These are phyloP conservation scores for Oncorhynchus clarkii DNA, from an alignment of 2,113 vertebrate genomes.

Conservation along the genomic window DNA sequence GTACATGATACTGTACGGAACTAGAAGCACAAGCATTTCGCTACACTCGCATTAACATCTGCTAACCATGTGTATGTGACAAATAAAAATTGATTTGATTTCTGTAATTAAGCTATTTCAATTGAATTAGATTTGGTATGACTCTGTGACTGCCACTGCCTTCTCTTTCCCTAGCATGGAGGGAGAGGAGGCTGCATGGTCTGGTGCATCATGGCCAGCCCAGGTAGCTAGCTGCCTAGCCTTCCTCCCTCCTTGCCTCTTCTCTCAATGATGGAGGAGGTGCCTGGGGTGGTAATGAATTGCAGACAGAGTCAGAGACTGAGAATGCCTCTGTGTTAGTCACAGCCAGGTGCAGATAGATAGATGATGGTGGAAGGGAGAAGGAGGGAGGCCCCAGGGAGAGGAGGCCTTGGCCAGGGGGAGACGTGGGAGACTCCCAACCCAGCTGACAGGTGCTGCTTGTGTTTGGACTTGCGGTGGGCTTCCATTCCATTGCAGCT, in stretches of 20 bases:
- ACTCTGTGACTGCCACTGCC: neutral
- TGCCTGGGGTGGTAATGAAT: constrained; percentile 35
- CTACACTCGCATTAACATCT: no score
- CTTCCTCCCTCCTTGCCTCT: neutral
- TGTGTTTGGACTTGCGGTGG: neutral
- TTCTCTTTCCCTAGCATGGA: neutral
- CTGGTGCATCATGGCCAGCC: no score
- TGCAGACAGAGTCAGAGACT: constrained; percentile 48
- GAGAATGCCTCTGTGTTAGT: constrained; percentile 51
- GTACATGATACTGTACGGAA: no score
- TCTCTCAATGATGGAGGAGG: constrained; percentile 57
- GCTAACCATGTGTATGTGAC: no score
- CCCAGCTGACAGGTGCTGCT: constrained; percentile 75
- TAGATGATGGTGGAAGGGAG: constrained; percentile 34
- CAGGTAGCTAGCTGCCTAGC: no score
- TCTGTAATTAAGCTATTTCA: no score
- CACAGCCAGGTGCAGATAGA: constrained; percentile 63
- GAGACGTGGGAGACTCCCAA: constrained; percentile 32
- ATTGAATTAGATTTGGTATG: no score
- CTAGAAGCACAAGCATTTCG: no score
- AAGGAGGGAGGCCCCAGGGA: constrained; percentile 3
- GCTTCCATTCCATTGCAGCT: neutral
- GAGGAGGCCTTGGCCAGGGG: constrained; percentile 20
- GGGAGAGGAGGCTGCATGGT: no score
- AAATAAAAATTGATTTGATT: no score